phyloP scores from a whole-genome alignment of 1,140 invertebrate species.

The Dendroctonus ponderosae region DNA sequence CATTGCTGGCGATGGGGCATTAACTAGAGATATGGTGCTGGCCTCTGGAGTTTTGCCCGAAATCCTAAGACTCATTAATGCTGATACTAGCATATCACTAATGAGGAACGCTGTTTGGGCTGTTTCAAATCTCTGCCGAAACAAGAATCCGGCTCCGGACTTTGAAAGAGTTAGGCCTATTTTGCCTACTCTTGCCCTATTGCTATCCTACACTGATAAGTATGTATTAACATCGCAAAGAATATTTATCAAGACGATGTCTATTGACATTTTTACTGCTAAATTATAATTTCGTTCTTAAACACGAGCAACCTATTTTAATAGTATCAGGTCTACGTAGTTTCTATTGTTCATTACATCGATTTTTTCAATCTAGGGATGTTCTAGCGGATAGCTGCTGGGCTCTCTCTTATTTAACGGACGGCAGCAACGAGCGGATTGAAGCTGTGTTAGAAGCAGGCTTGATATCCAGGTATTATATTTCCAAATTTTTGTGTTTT shows the following conservation, averaged over 20 bases:
- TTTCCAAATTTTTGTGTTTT: slow-evolving; percentile 1
- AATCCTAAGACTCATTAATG: slow-evolving; percentile 65
- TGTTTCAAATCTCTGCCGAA: slow-evolving; percentile 88
- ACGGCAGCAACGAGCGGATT: slow-evolving; percentile 92
- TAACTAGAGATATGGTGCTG: slow-evolving; percentile 74
- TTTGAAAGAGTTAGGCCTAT: slow-evolving; percentile 76
- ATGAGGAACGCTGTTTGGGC: slow-evolving; percentile 64
- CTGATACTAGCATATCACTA: slow-evolving; percentile 55
- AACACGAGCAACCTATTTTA: no score
- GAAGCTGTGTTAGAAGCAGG: slow-evolving; percentile 73
- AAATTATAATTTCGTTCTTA: background rate
- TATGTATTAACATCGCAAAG: background rate
- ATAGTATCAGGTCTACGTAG: no score
- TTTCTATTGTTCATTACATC: background rate
- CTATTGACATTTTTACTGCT: background rate
- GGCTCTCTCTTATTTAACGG: slow-evolving; percentile 94
- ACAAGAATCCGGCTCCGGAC: slow-evolving; percentile 84
- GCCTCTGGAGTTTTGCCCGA: slow-evolving; percentile 61
- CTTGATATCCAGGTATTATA: slow-evolving; percentile 56
- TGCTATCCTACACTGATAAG: slow-evolving; percentile 70
- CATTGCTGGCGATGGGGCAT: slow-evolving; percentile 88
- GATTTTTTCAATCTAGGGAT: slow-evolving; percentile 54
- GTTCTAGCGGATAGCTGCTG: slow-evolving; percentile 91
- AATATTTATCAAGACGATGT: no score
- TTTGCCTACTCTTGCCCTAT: slow-evolving; percentile 74